Evolutionary conservation across 2,113 vertebrate species (phyloP).

Genomic region (Stigmatopora nigra): DNA sequence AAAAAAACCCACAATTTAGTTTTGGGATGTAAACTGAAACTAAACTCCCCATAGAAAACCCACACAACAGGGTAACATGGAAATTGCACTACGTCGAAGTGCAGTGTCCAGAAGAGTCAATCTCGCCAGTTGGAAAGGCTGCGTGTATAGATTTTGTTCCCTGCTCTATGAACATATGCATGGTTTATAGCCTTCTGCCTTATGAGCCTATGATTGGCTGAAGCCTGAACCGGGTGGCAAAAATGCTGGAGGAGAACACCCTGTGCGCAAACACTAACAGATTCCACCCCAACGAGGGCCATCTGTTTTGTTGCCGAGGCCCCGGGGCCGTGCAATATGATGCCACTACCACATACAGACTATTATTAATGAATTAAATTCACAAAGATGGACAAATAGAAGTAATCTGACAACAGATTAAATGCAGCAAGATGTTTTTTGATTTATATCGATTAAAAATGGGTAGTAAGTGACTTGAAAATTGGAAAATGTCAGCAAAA

Average conservation of each 20-base stretch:
- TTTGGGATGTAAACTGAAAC: too few relatives aligned
- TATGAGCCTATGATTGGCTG: conserved; percentile 48
- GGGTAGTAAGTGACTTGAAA: not conserved
- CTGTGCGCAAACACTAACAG: conserved; percentile 63
- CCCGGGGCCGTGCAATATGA: conserved; percentile 27
- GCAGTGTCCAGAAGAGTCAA: not conserved
- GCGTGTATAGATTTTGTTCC: not conserved
- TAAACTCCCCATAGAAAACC: too few relatives aligned
- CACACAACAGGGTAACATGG: too few relatives aligned
- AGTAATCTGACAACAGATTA: not conserved
- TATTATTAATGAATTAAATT: not conserved
- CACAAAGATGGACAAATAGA: not conserved
- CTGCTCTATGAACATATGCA: conserved; percentile 1
- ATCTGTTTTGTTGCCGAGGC: conserved; percentile 55
- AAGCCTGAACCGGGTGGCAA: conserved; percentile 45
- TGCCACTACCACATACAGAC: not conserved
- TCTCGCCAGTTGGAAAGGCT: not conserved
- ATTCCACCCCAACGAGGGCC: conserved; percentile 57
- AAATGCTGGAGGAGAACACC: conserved; percentile 55
- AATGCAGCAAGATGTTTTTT: not conserved
- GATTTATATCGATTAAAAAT: too few relatives aligned
- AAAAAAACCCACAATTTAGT: too few relatives aligned
- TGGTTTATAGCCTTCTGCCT: not conserved
- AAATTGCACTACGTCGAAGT: not conserved
- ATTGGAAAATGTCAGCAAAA: not conserved